Conservation (phyloP, 1,140 invertebrate species). For the Eubasilissa regina region DNA sequence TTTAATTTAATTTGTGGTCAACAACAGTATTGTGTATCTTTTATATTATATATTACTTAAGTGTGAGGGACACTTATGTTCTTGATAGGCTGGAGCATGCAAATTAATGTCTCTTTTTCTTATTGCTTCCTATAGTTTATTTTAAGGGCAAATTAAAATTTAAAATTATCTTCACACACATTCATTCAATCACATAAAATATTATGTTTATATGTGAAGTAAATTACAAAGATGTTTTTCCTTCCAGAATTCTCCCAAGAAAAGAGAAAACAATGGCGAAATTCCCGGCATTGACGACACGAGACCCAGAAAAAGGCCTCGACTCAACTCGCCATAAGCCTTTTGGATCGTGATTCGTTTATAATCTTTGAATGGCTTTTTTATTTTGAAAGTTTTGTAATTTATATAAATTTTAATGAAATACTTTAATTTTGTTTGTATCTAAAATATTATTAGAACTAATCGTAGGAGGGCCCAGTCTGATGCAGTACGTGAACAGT, state of each 20-base stretch:
- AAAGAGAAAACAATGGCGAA: conserved; percentile 70
- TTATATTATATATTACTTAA: too few species aligned
- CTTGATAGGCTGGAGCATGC: too few species aligned
- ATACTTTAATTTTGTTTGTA: conserved; percentile 31
- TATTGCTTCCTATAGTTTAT: too few species aligned
- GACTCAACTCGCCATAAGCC: conserved; percentile 65
- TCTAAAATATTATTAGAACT: conserved; percentile 31
- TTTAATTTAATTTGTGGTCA: too few species aligned
- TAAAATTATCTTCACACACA: too few species aligned
- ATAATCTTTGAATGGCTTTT: conserved; percentile 6
- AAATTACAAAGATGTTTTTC: background rate
- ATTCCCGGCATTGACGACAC: conserved; percentile 63
- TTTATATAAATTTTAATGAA: conserved; percentile 41
- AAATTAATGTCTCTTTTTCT: too few species aligned
- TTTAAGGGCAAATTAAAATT: too few species aligned
- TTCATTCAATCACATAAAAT: too few species aligned
- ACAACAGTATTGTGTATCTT: too few species aligned
- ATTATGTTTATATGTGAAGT: too few species aligned
- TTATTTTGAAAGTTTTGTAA: conserved; percentile 36
- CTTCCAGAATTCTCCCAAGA: conserved; percentile 71
- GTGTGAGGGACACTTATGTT: too few species aligned
- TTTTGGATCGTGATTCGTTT: background rate
- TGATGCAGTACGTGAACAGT: background rate
- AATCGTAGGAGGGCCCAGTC: conserved; percentile 19
- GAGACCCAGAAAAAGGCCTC: conserved; percentile 68